Evolutionary conservation across 2,113 vertebrate genomes (phyloP).

Genomic region (Antidorcas marsupialis): DNA sequence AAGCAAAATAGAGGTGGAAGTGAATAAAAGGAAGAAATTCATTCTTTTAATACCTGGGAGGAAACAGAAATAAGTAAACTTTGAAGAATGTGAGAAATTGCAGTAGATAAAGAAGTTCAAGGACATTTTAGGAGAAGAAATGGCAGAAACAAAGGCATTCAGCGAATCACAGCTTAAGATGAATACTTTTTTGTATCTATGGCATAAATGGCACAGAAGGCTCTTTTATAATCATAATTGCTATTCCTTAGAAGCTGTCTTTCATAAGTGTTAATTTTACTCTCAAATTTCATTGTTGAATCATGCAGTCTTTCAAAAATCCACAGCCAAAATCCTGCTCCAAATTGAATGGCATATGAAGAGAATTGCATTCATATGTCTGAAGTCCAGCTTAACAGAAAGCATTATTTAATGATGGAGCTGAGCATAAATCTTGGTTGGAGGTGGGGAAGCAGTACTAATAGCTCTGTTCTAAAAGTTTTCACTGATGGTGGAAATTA

Average conservation of each 20-base stretch:
- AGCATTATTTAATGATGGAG: background rate
- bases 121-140: background rate
- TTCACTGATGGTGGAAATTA: slow-evolving; percentile 4
- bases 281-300: background rate
- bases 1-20: background rate
- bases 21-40: background rate
- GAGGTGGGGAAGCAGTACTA: background rate
- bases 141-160: background rate
- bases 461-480: slow-evolving; percentile 22
- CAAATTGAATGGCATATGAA: background rate
- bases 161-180: background rate
- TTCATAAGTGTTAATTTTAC: background rate
- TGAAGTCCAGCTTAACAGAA: background rate
- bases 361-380: background rate
- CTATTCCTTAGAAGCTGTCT: background rate
- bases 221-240: background rate
- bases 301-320: background rate
- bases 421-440: background rate
- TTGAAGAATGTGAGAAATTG: background rate
- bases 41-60: background rate
- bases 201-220: background rate
- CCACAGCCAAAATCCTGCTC: background rate
- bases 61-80: background rate
- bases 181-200: background rate
- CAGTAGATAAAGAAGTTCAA: background rate